phyloP scores from a whole-genome alignment of 1,140 invertebrate species.

The Dinoponera quadriceps region DNA sequence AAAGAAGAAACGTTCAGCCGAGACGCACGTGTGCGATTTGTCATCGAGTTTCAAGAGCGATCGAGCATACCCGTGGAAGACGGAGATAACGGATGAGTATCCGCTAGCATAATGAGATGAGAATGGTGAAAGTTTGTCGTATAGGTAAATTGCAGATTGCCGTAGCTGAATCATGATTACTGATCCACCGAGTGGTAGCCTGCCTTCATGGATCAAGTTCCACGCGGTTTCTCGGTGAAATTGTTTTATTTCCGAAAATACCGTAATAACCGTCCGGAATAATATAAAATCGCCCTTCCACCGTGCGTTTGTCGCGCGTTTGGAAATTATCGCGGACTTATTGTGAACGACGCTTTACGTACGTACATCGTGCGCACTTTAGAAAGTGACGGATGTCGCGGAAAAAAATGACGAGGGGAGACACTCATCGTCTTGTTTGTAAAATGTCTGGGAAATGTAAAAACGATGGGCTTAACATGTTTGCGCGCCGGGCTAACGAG shows the following conservation, averaged over 20 bases:
- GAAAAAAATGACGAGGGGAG: slow-evolving; percentile 27
- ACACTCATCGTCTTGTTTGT: slow-evolving; percentile 34
- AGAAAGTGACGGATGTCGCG: slow-evolving; percentile 34
- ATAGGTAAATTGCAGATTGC: slow-evolving; percentile 31
- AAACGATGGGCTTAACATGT: background rate
- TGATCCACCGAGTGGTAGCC: slow-evolving; percentile 27
- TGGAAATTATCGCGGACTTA: background rate
- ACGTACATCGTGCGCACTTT: slow-evolving; percentile 13
- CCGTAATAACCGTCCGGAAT: background rate
- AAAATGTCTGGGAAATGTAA: slow-evolving; percentile 20
- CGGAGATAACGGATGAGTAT: slow-evolving; percentile 40
- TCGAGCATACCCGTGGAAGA: slow-evolving; percentile 22
- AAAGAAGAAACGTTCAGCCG: too few relatives aligned
- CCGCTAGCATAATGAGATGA: slow-evolving; percentile 45
- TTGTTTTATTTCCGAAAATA: background rate
- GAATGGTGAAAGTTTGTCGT: slow-evolving; percentile 56
- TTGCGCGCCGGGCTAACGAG: background rate
- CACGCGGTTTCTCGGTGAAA: slow-evolving; percentile 15
- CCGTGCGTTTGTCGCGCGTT: too few relatives aligned
- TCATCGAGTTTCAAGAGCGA: slow-evolving; percentile 16
- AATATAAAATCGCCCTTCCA: too few relatives aligned
- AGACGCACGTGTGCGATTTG: background rate
- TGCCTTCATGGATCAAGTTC: slow-evolving; percentile 38
- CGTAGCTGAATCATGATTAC: slow-evolving; percentile 44
- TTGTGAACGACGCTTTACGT: background rate